Evolutionary conservation across 1,140 invertebrate genomes (phyloP), one percentile per base, ranked within the genome.

Genomic region (Chymomyza costata): DNA sequence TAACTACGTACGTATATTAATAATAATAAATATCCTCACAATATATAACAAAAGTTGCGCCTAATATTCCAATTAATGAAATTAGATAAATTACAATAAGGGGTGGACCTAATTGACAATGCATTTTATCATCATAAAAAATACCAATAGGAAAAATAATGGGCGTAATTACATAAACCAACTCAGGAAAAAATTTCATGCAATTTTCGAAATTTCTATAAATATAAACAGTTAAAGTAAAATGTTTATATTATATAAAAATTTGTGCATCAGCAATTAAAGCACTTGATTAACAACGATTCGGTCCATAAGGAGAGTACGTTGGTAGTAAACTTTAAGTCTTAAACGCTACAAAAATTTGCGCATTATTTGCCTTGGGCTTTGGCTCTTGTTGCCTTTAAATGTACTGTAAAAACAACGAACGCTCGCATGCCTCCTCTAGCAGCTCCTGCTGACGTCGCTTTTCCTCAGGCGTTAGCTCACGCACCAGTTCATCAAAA

Each of bases 381-480:
- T 46, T 65, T 76, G 60, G 65, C 55, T 60, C 25, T 55, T 16
- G 35, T 18, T 49, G 21, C 18, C 30, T 30, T 2, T 68, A 78
- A 15, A 58, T 66, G 18, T 65, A 68, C 37, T 65, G 54, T 11
- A 84, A 38, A 10, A 82, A 80, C 32, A 85, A 61, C 6, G 83
- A 85, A 8, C 65, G 70, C 35, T 85, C 84, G 31, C 68, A 82
- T 1, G 83, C 83, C 41, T 85, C 84, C 14, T 85, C 82, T 2
- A 84, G 56, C 10, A 80, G 48, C 2, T 60, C 52, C 31, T 82
- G 74, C 17, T 74, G 58, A 7, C 68, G 58, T 3, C 48, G 37
- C 47, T 66, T 81, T 35, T 85, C 83, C 51, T 85, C 82, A 0
- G 78, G 68, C 11, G 74, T 59, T 3, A 67, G 51, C 8, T 83